A percentile compares a stretch with the other conserved stretches of the same genome.
These are phyloP conservation scores for Acrocephalus arundinaceus DNA, from an alignment of 2,113 vertebrate species.

Conservation along the genomic window DNA sequence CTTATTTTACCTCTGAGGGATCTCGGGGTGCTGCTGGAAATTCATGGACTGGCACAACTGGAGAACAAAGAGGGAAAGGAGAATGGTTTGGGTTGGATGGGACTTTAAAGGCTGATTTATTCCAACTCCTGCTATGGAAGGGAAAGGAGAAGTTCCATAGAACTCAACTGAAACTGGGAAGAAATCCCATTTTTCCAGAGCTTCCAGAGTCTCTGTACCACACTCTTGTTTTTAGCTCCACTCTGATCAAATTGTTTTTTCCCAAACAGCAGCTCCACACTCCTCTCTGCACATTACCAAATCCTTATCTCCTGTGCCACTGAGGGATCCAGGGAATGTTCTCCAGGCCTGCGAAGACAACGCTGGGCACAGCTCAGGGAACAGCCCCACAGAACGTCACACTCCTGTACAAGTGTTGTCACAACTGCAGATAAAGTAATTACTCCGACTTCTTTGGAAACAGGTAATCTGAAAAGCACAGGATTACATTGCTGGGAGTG, in stretches of 20 bases:
- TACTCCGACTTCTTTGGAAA: not conserved
- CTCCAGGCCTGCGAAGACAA: not conserved
- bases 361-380: not conserved
- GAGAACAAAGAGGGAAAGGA: not conserved
- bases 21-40: not conserved
- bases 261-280: not conserved
- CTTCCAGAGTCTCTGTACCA: not conserved
- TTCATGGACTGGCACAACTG: not conserved
- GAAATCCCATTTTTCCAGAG: not conserved
- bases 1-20: not conserved
- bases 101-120: not conserved
- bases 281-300: not conserved
- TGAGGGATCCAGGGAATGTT: not conserved
- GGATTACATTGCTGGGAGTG: not conserved
- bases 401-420: not conserved
- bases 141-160: not conserved
- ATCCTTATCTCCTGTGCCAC: not conserved
- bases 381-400: not conserved
- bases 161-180: not conserved
- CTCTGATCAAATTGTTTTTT: not conserved
- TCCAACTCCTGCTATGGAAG: not conserved
- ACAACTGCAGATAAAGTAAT: slow-evolving; percentile 15
- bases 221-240: not conserved
- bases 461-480: slow-evolving; percentile 12
- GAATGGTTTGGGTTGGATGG: not conserved